Evolutionary conservation across 2,888 invertebrate genomes (phyloP).

Genomic region (Ichneumon xanthorius): DNA sequence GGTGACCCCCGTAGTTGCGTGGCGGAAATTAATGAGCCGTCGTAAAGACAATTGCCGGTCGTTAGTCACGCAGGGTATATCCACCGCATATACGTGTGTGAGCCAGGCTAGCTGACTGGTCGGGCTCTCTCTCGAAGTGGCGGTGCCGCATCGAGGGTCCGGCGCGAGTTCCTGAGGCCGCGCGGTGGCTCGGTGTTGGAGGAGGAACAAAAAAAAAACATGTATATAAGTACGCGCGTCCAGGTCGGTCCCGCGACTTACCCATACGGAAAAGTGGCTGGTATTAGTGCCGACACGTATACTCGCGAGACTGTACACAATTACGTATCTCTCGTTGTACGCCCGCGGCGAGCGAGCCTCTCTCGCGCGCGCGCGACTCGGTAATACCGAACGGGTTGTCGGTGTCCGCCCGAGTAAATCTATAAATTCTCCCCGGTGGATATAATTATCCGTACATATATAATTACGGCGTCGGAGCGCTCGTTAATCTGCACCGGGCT

Average conservation of each 20-base stretch:
- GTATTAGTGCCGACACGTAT: conserved; percentile 7
- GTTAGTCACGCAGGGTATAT: conserved; percentile 75
- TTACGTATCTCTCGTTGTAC: not conserved
- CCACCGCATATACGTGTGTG: conserved; percentile 25
- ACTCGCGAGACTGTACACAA: conserved; percentile 35
- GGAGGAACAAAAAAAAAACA: not conserved
- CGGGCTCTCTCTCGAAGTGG: conserved; percentile 31
- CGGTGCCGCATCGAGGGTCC: conserved; percentile 30
- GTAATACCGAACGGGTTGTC: conserved; percentile 66
- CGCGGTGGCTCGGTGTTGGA: not conserved
- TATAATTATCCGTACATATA: conserved; percentile 69
- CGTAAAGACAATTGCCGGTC: conserved; percentile 78
- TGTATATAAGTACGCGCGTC: not conserved
- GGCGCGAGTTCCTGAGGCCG: conserved; percentile 39
- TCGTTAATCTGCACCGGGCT: conserved; percentile 71
- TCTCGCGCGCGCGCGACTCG: conserved; percentile 37
- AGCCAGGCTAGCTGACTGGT: conserved; percentile 23
- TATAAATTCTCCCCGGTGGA: conserved; percentile 71
- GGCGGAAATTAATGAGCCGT: conserved; percentile 76
- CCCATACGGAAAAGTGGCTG: not conserved
- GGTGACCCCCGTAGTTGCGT: conserved; percentile 73
- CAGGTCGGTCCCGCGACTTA: not conserved
- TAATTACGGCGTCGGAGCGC: conserved; percentile 73
- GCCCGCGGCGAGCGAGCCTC: conserved; percentile 34
- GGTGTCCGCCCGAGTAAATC: conserved; percentile 71